Percentiles rank a stretch among this genome's conserved stretches.
Conservation (phyloP, 2,888 invertebrate species). For the Pristionchus maxplancki region DNA sequence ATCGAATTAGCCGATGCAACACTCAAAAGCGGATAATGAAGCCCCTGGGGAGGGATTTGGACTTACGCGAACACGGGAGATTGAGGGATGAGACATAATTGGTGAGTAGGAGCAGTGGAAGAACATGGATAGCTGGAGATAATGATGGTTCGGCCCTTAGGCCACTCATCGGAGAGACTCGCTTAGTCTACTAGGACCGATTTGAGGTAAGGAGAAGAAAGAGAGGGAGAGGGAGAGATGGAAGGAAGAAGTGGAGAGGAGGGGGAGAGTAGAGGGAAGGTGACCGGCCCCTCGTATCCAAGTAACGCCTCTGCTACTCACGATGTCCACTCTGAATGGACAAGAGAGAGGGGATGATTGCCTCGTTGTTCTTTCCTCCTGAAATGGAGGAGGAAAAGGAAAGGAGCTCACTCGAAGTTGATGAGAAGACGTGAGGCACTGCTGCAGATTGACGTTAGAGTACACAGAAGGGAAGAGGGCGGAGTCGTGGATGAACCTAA, state of each 20-base stretch:
- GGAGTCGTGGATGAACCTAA: constrained; percentile 38
- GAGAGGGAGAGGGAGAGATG: neutral
- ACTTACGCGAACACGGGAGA: constrained; percentile 23
- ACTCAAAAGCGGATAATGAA: constrained; percentile 29
- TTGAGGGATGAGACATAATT: constrained; percentile 29
- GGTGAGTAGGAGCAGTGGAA: constrained; percentile 6
- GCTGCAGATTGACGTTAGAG: constrained; percentile 30
- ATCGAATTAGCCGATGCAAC: constrained; percentile 7
- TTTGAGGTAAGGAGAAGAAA: constrained; percentile 30
- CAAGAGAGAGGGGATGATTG: constrained; percentile 23
- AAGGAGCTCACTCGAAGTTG: neutral
- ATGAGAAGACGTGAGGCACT: neutral
- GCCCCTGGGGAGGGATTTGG: constrained; percentile 14
- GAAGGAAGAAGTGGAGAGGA: constrained; percentile 13
- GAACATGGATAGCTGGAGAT: neutral
- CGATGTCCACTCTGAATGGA: constrained; percentile 45
- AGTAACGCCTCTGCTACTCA: constrained; percentile 49
- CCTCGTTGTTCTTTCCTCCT: neutral
- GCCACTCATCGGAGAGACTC: constrained; percentile 37
- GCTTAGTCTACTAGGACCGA: constrained; percentile 38
- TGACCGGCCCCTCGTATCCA: constrained; percentile 45
- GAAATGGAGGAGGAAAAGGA: neutral
- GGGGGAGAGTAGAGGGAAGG: constrained; percentile 24
- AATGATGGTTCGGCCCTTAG: constrained; percentile 46
- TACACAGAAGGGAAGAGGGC: neutral